These are phyloP conservation scores for Drosophila arawakana DNA, from an alignment of 1,140 invertebrate genomes.

Conservation along the genomic window DNA sequence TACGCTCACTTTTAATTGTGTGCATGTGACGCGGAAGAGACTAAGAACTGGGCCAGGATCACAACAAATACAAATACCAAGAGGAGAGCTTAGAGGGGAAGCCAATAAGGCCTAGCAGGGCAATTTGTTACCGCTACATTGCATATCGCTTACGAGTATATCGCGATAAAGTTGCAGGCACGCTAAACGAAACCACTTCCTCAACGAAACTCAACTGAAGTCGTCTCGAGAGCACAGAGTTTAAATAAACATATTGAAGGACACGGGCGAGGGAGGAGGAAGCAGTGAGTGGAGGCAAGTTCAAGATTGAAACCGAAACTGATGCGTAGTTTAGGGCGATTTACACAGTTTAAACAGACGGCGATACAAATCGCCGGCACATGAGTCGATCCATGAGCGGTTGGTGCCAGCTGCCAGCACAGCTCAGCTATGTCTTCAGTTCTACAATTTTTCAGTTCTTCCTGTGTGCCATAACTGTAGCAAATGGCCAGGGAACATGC, in stretches of 20 bases:
- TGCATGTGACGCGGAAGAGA: conserved; percentile 69
- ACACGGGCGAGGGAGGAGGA: background rate
- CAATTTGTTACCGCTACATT: conserved; percentile 80
- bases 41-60: conserved; percentile 74
- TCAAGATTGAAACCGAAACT: conserved; percentile 83
- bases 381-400: conserved; percentile 45
- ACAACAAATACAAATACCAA: conserved; percentile 4
- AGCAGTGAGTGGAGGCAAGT: conserved; percentile 31
- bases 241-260: conserved; percentile 70
- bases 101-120: conserved; percentile 34
- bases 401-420: conserved; percentile 47
- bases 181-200: conserved; percentile 74
- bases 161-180: conserved; percentile 68
- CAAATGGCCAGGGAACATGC: conserved; percentile 76
- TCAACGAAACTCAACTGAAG: conserved; percentile 51
- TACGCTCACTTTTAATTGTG: conserved; percentile 75
- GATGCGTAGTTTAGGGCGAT: conserved; percentile 83
- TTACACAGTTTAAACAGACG: conserved; percentile 82
- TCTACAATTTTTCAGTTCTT: conserved; percentile 42
- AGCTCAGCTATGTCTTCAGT: background rate
- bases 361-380: conserved; percentile 75
- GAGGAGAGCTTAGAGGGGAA: background rate
- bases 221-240: conserved; percentile 24
- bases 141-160: conserved; percentile 62
- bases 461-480: conserved; percentile 82